A percentile compares a stretch with the other conserved stretches of the same genome.
Conservation (phyloP, 2,888 invertebrate species). For the Idaea straminata region DNA sequence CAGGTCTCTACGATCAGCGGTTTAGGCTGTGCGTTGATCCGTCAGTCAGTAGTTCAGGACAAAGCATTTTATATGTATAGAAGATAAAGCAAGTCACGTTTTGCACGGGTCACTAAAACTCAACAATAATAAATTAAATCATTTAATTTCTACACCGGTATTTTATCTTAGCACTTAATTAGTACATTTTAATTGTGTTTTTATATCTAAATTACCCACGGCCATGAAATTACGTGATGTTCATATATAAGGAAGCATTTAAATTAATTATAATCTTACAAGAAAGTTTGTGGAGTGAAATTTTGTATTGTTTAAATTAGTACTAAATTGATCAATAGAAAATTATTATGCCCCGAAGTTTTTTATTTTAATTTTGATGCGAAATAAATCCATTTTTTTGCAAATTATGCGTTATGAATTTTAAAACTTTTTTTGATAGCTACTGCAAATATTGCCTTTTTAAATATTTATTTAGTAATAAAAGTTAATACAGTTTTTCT, state of each 20-base stretch:
- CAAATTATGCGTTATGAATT: too few species aligned
- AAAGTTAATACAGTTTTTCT: slow-evolving; percentile 23
- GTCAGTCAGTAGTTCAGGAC: too few species aligned
- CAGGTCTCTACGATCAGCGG: too few species aligned
- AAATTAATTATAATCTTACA: neutral
- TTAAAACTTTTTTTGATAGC: too few species aligned
- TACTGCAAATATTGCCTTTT: too few species aligned
- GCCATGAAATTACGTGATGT: neutral
- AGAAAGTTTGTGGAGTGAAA: neutral
- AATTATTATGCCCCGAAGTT: too few species aligned
- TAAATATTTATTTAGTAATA: neutral
- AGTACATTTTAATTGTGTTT: neutral
- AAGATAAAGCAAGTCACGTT: neutral
- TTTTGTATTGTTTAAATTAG: neutral
- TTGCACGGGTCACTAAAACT: neutral
- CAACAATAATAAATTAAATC: neutral
- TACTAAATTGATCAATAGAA: neutral
- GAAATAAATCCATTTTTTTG: too few species aligned
- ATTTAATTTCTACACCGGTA: neutral
- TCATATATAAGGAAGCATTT: neutral
- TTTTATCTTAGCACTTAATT: slow-evolving; percentile 1
- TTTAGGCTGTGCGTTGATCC: too few species aligned
- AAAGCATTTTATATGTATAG: too few species aligned
- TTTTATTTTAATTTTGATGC: too few species aligned
- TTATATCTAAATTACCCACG: neutral